Conservation (phyloP, 2,797 vertebrate species). For the Gallinago solitaria region DNA sequence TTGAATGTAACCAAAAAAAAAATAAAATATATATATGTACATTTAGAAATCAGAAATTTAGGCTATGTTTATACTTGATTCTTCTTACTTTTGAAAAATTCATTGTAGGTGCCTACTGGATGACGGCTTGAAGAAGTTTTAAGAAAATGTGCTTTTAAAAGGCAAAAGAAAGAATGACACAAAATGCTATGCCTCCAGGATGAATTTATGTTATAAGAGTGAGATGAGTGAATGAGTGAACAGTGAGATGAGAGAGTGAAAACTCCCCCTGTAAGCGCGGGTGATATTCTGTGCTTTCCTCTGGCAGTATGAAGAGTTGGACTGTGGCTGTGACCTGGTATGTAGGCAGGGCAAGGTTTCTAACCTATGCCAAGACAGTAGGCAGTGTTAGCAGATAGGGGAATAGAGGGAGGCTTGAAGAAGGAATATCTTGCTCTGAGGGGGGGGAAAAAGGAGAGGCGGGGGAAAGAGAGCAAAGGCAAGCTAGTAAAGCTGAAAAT, state of each 20-base stretch:
- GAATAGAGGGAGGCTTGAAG: not conserved
- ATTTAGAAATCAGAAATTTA: not conserved
- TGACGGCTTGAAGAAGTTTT: not conserved
- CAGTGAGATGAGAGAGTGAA: not conserved
- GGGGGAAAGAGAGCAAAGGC: not conserved
- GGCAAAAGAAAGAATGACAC: not conserved
- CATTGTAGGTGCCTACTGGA: not conserved
- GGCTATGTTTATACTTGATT: not conserved
- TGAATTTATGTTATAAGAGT: not conserved
- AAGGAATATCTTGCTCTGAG: not conserved
- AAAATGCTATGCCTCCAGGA: not conserved
- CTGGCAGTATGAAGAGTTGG: not conserved
- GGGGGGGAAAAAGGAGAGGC: rapidly evolving
- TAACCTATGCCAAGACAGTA: not conserved
- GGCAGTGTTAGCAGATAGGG: not conserved
- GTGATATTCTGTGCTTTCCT: not conserved
- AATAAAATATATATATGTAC: not conserved
- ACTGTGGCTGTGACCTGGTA: rapidly evolving
- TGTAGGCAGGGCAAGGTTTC: not conserved
- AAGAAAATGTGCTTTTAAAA: not conserved
- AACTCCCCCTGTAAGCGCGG: not conserved
- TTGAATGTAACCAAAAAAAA: not conserved
- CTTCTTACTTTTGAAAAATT: not conserved
- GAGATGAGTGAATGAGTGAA: not conserved
- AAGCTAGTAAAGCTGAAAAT: not conserved